Evolutionary conservation across 2,797 vertebrate species (phyloP).

Genomic region (Alauda arvensis): DNA sequence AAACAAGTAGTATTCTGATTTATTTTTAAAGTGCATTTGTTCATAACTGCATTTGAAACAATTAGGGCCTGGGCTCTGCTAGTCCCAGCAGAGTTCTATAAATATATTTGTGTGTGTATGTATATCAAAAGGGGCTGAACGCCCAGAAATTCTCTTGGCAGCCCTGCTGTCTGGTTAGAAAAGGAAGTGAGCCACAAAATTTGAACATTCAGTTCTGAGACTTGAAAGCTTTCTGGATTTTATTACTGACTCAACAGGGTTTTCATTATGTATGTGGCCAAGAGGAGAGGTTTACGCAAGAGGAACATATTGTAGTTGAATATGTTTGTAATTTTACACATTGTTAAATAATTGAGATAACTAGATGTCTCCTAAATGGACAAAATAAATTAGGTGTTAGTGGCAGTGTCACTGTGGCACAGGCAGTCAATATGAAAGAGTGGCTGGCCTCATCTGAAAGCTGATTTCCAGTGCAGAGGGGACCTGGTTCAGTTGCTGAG

Average conservation of each 20-base stretch:
- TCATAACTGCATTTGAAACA: constrained; percentile 56
- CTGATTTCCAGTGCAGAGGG: background rate
- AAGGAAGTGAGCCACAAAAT: constrained; percentile 76
- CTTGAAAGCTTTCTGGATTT: constrained; percentile 71
- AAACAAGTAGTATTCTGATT: constrained; percentile 34
- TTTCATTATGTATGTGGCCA: constrained; percentile 78
- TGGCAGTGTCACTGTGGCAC: background rate
- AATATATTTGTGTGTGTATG: constrained; percentile 33
- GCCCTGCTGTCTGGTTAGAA: constrained; percentile 76
- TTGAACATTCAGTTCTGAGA: constrained; percentile 81
- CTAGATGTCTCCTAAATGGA: constrained; percentile 60
- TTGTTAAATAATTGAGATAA: constrained; percentile 70
- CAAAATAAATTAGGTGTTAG: constrained; percentile 25
- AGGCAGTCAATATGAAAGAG: background rate
- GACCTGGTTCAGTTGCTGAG: background rate
- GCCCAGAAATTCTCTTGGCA: constrained; percentile 76
- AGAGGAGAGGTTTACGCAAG: constrained; percentile 71
- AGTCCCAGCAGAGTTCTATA: constrained; percentile 28
- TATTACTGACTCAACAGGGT: constrained; percentile 79
- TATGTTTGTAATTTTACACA: constrained; percentile 72
- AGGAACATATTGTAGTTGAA: constrained; percentile 71
- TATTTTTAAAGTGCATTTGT: constrained; percentile 33
- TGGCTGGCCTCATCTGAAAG: background rate
- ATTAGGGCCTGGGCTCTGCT: constrained; percentile 51
- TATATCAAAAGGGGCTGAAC: constrained; percentile 67